Conservation (phyloP, 2,888 invertebrate genomes). For the Hybos culiciformis region DNA sequence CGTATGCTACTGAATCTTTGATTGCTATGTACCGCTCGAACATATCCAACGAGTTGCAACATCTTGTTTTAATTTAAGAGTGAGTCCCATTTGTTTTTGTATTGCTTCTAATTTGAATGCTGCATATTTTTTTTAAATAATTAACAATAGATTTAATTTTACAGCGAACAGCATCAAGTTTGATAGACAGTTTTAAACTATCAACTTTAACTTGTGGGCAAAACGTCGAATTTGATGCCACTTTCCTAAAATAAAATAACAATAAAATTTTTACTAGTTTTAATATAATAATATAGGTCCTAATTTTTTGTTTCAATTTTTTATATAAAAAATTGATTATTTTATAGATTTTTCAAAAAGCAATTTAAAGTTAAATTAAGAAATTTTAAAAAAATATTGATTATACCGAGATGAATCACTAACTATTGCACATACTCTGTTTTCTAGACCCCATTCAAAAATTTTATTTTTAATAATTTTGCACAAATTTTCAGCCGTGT, state of each 20-base stretch:
- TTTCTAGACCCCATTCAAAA: not conserved
- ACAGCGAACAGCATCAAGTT: conserved; percentile 10
- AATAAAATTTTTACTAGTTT: no score
- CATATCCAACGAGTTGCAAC: conserved; percentile 19
- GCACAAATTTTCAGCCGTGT: not conserved
- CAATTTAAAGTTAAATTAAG: no score
- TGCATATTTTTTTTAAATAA: conserved; percentile 19
- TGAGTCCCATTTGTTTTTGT: conserved; percentile 16
- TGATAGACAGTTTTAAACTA: conserved; percentile 1
- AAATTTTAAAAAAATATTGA: no score
- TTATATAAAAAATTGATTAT: no score
- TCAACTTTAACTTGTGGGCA: conserved; percentile 1
- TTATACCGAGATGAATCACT: conserved; percentile 1
- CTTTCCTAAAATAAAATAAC: not conserved
- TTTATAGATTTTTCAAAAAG: no score
- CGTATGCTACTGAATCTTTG: not conserved
- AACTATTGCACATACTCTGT: not conserved
- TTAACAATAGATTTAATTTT: conserved; percentile 16
- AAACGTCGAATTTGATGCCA: not conserved
- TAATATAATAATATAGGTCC: no score
- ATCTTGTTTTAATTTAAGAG: conserved; percentile 20
- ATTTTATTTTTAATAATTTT: not conserved
- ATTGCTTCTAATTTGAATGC: conserved; percentile 15
- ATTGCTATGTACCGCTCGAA: conserved; percentile 3
- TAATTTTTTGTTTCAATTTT: no score